These are phyloP conservation scores for Nephrotoma appendiculata DNA, from an alignment of 2,888 invertebrate species.

Conservation along the genomic window DNA sequence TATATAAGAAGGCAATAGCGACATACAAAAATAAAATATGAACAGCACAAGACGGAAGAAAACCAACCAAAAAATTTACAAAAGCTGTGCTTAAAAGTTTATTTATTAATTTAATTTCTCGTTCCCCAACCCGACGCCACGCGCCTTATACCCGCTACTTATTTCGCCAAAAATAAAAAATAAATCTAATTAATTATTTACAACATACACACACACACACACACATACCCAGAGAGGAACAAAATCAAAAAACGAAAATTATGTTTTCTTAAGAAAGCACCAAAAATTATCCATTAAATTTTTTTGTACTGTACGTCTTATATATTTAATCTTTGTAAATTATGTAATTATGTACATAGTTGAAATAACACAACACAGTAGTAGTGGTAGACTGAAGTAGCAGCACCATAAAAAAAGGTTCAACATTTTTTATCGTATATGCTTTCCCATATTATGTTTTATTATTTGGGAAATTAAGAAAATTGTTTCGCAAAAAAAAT, in stretches of 20 bases:
- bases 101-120: neutral
- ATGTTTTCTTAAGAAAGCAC: neutral
- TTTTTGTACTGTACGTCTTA: neutral
- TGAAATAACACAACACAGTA: neutral
- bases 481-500: neutral
- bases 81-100: neutral
- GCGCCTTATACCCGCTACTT: neutral
- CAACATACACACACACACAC: neutral
- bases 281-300: neutral
- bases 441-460: neutral
- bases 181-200: neutral
- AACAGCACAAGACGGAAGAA: neutral
- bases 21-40: neutral
- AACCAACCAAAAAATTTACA: neutral
- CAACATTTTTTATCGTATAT: neutral
- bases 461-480: neutral
- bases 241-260: neutral
- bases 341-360: neutral
- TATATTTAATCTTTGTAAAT: neutral
- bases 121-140: neutral
- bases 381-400: neutral
- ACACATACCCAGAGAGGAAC: neutral
- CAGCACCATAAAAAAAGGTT: neutral
- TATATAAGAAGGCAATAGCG: neutral
- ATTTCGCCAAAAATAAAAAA: neutral